These are phyloP conservation scores for Gallinago undulata DNA, from an alignment of 2,113 vertebrate genomes.

Conservation along the genomic window DNA sequence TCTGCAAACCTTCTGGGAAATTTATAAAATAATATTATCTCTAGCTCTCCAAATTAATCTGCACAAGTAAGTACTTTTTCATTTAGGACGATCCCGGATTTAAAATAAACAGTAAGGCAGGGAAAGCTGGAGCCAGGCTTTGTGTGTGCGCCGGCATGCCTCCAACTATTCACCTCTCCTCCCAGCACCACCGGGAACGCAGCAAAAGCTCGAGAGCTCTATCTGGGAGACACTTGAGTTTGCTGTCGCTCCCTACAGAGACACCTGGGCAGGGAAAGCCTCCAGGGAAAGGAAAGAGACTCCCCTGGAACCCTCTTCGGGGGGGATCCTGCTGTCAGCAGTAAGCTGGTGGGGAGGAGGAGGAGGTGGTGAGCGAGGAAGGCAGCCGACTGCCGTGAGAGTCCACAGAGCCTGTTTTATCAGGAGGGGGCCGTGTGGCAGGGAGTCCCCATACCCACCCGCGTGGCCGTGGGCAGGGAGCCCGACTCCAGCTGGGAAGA, in stretches of 20 bases:
- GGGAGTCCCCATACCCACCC: too few species aligned
- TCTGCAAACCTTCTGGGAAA: background rate
- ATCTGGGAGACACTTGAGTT: background rate
- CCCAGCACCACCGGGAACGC: fast-evolving
- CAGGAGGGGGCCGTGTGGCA: fast-evolving
- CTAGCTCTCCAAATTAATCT: background rate
- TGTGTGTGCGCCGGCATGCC: fast-evolving
- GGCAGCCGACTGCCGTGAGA: fast-evolving
- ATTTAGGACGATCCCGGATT: background rate
- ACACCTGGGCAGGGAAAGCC: background rate
- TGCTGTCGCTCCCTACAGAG: background rate
- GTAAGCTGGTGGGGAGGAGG: background rate
- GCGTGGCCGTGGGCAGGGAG: background rate
- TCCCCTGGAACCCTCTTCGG: too few species aligned
- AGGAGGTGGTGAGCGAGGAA: background rate
- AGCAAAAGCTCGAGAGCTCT: fast-evolving
- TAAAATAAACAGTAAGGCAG: background rate
- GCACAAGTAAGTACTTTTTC: background rate
- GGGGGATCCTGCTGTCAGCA: background rate
- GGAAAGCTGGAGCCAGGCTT: background rate
- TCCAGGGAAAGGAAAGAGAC: background rate
- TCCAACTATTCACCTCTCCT: background rate
- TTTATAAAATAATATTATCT: background rate
- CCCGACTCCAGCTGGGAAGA: fast-evolving
- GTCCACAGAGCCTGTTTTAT: background rate